Evolutionary conservation across 2,888 invertebrate genomes (phyloP).

Genomic region (Gibbula magus): DNA sequence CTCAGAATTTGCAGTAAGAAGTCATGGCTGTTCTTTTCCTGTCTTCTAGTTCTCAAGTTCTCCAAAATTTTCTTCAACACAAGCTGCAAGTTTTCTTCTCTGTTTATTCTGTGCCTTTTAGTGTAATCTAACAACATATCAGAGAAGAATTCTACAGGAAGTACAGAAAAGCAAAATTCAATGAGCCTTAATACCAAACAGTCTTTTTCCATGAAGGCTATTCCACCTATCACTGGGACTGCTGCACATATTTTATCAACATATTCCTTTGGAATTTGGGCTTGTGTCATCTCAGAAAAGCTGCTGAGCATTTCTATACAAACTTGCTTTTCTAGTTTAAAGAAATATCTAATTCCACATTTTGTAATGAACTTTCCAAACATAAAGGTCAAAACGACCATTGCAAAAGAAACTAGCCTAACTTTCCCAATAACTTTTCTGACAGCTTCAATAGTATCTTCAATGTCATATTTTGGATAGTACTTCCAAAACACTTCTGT

Average conservation of each 20-base stretch:
- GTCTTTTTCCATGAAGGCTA: not conserved
- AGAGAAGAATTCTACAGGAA: not conserved
- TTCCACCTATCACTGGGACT: not conserved
- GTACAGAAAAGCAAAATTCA: slow-evolving; percentile 6
- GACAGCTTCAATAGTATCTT: not conserved
- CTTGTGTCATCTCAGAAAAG: not conserved
- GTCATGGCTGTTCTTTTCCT: not conserved
- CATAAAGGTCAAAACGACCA: not conserved
- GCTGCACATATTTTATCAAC: not conserved
- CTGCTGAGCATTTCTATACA: not conserved
- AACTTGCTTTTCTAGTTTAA: not conserved
- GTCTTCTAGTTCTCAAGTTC: not conserved
- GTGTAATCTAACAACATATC: not conserved
- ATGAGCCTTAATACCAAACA: not conserved
- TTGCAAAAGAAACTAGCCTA: not conserved
- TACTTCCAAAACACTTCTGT: not conserved
- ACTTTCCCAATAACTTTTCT: not conserved
- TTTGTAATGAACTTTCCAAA: not conserved
- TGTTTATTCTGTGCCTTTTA: not conserved
- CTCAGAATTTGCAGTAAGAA: not conserved
- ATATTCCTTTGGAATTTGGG: not conserved
- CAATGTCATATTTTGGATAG: not conserved
- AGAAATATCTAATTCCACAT: not conserved
- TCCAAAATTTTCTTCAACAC: not conserved
- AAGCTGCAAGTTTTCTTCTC: not conserved